Conservation (phyloP, 2,797 vertebrate genomes). For the Halcyon leucocephala region DNA sequence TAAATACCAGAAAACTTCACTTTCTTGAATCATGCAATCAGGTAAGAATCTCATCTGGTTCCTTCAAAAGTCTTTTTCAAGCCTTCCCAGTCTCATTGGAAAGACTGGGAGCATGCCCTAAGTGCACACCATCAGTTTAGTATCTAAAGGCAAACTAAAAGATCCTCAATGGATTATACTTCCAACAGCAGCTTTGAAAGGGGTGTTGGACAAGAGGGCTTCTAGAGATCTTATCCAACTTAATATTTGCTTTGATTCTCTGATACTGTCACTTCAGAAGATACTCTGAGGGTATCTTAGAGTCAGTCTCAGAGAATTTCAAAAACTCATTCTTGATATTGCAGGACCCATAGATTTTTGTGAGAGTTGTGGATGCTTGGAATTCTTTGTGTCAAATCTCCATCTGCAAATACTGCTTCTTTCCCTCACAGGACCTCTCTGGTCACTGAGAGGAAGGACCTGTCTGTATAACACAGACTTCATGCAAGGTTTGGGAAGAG, state of each 20-base stretch:
- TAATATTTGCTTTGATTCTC: not conserved
- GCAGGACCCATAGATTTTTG: not conserved
- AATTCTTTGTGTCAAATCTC: not conserved
- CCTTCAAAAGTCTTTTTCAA: not conserved
- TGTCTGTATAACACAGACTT: not conserved
- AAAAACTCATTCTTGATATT: not conserved
- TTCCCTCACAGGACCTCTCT: not conserved
- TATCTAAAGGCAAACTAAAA: not conserved
- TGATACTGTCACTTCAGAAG: not conserved
- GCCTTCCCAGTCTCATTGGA: not conserved
- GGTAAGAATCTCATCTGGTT: not conserved
- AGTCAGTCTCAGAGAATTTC: not conserved
- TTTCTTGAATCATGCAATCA: not conserved
- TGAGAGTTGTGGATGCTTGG: not conserved
- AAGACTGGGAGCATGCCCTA: not conserved
- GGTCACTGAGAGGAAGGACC: not conserved
- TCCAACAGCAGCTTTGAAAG: not conserved
- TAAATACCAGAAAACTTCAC: not conserved
- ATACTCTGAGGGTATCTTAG: not conserved
- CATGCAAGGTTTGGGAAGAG: not conserved
- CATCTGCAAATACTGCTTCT: not conserved
- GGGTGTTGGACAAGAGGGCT: not conserved
- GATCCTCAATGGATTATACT: not conserved
- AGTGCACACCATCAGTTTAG: rapidly evolving
- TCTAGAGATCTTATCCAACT: not conserved